Conservation (phyloP, 2,888 invertebrate genomes). For the Morpho helenor region DNA sequence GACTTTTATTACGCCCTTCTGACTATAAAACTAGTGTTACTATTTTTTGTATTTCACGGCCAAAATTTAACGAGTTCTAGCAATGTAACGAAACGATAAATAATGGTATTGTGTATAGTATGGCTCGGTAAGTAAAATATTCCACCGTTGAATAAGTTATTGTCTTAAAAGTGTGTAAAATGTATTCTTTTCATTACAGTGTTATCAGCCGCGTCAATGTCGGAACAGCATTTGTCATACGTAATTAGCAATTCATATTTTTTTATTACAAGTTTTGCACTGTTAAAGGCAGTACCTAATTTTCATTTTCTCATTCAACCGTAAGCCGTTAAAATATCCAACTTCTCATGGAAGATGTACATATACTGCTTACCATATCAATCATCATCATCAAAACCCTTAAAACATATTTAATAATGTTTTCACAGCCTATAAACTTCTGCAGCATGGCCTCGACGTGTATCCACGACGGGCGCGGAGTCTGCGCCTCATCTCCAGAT, state of each 20-base stretch:
- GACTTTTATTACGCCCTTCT: background rate
- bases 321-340: too few relatives aligned
- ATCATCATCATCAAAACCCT: background rate
- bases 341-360: too few relatives aligned
- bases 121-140: background rate
- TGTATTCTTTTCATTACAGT: conserved; percentile 37
- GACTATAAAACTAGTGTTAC: background rate
- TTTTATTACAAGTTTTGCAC: background rate
- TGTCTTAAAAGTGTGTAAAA: conserved; percentile 31
- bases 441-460: conserved; percentile 52
- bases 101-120: conserved; percentile 1
- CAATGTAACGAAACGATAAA: conserved; percentile 1
- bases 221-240: conserved; percentile 38
- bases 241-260: conserved; percentile 6
- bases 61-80: background rate
- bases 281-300: too few relatives aligned
- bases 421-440: conserved; percentile 42
- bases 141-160: background rate
- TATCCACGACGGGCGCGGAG: conserved; percentile 48
- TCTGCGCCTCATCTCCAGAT: conserved; percentile 49
- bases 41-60: background rate
- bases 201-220: conserved; percentile 34
- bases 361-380: background rate
- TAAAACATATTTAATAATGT: too few relatives aligned
- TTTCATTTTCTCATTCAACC: too few relatives aligned